Evolutionary conservation across 2,113 vertebrate genomes (phyloP).

Genomic region (Lathamus discolor): DNA sequence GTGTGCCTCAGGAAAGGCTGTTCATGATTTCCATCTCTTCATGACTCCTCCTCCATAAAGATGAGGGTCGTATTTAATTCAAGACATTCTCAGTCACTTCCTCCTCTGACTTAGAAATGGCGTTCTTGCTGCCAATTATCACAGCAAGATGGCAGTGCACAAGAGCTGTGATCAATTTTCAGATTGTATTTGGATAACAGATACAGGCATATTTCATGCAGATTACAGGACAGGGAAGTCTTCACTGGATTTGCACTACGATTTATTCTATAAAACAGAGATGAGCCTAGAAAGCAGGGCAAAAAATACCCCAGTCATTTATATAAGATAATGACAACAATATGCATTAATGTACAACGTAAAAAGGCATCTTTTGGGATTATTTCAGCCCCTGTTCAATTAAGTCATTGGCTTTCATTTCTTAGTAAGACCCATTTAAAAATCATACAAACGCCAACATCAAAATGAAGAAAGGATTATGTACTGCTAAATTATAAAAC

Average conservation of each 20-base stretch:
- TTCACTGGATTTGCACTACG: neutral
- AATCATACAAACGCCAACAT: conserved; percentile 25
- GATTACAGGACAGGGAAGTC: neutral
- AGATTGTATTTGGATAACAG: neutral
- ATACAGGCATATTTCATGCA: neutral
- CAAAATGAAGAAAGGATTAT: conserved; percentile 33
- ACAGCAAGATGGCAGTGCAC: neutral
- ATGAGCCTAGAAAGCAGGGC: neutral
- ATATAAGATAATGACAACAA: conserved; percentile 5
- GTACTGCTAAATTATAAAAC: conserved; percentile 39
- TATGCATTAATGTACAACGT: neutral
- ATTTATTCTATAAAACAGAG: neutral
- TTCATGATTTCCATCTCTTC: neutral
- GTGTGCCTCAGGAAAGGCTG: neutral
- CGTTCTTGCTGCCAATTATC: neutral
- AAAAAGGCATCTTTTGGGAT: neutral
- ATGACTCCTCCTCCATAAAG: conserved; percentile 15
- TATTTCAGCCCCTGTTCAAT: conserved; percentile 3
- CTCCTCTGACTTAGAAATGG: neutral
- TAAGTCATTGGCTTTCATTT: conserved; percentile 31
- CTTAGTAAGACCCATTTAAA: neutral
- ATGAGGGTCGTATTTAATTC: conserved; percentile 41
- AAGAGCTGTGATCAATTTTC: neutral
- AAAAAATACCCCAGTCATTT: neutral
- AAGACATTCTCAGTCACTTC: neutral